Evolutionary conservation across 2,113 vertebrate genomes (phyloP).

Genomic region (Chlorocebus sabaeus): DNA sequence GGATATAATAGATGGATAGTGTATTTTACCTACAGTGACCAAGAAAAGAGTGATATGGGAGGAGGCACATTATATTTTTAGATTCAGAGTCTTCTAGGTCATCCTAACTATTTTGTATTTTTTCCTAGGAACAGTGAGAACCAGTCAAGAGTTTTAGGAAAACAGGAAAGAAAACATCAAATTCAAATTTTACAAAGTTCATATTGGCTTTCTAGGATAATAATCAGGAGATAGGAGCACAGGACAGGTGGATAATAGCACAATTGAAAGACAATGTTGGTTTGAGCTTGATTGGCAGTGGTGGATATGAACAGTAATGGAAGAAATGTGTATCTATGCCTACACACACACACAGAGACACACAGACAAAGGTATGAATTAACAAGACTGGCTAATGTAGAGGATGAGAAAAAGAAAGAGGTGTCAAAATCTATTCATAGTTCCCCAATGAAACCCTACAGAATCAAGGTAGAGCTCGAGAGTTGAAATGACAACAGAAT

Average conservation of each 20-base stretch:
- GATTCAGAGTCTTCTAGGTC: background rate
- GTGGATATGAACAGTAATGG: background rate
- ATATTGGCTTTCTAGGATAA: background rate
- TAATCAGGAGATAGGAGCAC: rapidly evolving
- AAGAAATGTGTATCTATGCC: background rate
- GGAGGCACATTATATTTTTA: background rate
- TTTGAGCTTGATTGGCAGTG: background rate
- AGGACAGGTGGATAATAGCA: background rate
- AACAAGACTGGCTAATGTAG: background rate
- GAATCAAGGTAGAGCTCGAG: background rate
- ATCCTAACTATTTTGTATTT: background rate
- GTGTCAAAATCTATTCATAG: background rate
- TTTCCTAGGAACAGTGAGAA: background rate
- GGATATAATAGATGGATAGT: background rate
- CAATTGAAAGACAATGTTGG: background rate
- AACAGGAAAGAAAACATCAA: background rate
- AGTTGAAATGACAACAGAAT: background rate
- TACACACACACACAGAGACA: background rate
- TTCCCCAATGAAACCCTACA: background rate
- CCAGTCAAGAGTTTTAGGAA: background rate
- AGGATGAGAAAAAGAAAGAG: background rate
- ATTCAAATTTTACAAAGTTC: background rate
- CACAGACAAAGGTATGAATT: background rate
- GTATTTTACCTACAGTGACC: background rate
- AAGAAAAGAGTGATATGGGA: background rate